Conservation (phyloP, 2,888 invertebrate species). For the Trichopria drosophilae region DNA sequence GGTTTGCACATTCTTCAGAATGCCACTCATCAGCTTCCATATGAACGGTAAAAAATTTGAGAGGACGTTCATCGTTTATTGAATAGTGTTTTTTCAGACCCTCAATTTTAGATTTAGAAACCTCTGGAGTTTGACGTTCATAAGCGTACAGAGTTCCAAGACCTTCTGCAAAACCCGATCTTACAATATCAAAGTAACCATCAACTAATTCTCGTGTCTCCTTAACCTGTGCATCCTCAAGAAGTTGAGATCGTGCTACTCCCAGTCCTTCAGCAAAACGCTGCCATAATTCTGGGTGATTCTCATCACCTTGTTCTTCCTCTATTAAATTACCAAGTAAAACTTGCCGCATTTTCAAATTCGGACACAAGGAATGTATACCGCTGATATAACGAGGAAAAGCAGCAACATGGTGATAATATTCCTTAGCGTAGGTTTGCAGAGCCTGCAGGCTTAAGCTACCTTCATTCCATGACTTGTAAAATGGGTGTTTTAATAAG, state of each 20-base stretch:
- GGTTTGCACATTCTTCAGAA: slow-evolving; percentile 19
- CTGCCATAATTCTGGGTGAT: slow-evolving; percentile 13
- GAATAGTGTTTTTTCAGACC: slow-evolving; percentile 21
- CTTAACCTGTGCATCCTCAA: slow-evolving; percentile 6
- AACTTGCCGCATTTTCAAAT: slow-evolving; percentile 16
- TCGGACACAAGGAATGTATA: slow-evolving; percentile 16
- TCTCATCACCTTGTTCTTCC: slow-evolving; percentile 18
- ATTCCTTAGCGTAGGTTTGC: slow-evolving; percentile 15
- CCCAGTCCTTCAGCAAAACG: slow-evolving; percentile 14
- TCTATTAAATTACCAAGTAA: slow-evolving; percentile 19
- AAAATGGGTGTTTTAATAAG: slow-evolving; percentile 23
- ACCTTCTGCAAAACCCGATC: slow-evolving; percentile 17
- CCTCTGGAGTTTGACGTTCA: slow-evolving; percentile 22
- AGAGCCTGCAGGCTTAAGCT: slow-evolving; percentile 15
- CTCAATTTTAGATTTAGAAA: slow-evolving; percentile 22
- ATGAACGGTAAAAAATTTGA: slow-evolving; percentile 19
- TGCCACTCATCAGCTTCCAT: slow-evolving; percentile 18
- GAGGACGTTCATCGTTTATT: slow-evolving; percentile 15
- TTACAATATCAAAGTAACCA: slow-evolving; percentile 12
- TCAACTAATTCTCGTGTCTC: slow-evolving; percentile 15
- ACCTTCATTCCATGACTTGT: slow-evolving; percentile 22
- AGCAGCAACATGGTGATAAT: slow-evolving; percentile 19
- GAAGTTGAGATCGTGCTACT: slow-evolving; percentile 3
- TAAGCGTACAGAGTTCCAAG: slow-evolving; percentile 21
- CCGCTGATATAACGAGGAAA: slow-evolving; percentile 19